phyloP scores from a whole-genome alignment of 2,888 invertebrate species.

The Lasioglossum figueresi region DNA sequence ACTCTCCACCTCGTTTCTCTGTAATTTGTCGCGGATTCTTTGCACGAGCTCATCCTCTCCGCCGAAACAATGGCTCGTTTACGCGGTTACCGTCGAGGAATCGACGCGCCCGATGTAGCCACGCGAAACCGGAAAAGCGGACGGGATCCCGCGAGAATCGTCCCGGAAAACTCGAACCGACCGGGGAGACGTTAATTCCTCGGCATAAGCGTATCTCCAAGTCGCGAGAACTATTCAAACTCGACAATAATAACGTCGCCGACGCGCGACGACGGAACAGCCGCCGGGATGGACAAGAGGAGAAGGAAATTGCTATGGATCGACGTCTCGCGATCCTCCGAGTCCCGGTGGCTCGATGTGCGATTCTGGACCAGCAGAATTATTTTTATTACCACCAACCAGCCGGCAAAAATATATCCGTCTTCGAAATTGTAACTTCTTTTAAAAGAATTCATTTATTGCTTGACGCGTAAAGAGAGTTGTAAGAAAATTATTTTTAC shows the following conservation, averaged over 20 bases:
- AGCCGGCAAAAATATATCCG: background rate
- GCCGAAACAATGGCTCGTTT: constrained; percentile 22
- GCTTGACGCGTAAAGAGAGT: too few relatives aligned
- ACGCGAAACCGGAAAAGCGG: background rate
- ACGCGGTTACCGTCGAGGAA: constrained; percentile 10
- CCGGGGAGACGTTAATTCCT: constrained; percentile 17
- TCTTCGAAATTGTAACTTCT: background rate
- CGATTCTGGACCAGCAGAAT: background rate
- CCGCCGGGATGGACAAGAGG: constrained; percentile 6
- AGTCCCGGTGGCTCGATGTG: background rate
- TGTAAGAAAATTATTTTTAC: too few relatives aligned
- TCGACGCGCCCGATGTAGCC: background rate
- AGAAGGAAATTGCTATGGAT: constrained; percentile 16
- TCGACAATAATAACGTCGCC: constrained; percentile 14
- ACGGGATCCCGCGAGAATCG: background rate
- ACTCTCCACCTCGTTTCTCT: background rate
- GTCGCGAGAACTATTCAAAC: constrained; percentile 18
- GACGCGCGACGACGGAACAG: background rate
- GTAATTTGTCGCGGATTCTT: constrained; percentile 24
- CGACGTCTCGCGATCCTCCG: background rate
- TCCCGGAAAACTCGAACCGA: background rate
- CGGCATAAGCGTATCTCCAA: background rate
- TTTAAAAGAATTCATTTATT: background rate
- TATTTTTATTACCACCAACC: background rate
- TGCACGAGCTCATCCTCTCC: constrained; percentile 1